Base-by-base conservation (phyloP, 1,140 invertebrate genomes). In the Stratiolaelaps scimitus region DNA sequence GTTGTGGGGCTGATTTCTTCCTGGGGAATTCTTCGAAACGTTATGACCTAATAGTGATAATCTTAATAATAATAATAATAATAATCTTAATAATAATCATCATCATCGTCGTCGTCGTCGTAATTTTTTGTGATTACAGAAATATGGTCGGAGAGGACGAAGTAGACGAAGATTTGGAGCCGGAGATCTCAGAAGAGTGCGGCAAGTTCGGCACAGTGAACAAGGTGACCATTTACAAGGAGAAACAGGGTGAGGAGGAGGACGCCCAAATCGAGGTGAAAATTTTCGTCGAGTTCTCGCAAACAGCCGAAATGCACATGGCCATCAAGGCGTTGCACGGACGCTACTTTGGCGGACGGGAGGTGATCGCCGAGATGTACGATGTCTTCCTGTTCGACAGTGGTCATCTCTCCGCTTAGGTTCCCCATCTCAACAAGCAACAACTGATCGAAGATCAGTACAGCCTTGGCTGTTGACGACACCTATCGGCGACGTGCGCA, bases 171-270 rank as follows among this genome's bases (percentile, higher is more conserved):
- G 86, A 85, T 67, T 78, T 99, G 64, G 90, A 98, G 76, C 89
- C 90, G 73, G 95, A 99, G 80, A 96, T 99, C 69, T 89, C 92
- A 71, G 93, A 97, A 70, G 95, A 98, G 77, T 98, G 92, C 76
- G 84, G 83, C 67, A 92, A 92, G 67, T 72, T 48, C 67, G 72
- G 93, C 53, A 78, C 78, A 56, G 92, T 96, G 17, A 85, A 88
- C 71, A 79, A 88, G 46, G 92, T 98, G n/a, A 92, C 97, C 69
- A 98, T 99, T 75, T 97, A 97, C 76, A 92, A 98, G 75, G 93
- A 98, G 78, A 85, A 85, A 71, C 92, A 96, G 76, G 87, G 85
- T 17, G 91, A 93, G 75, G 90, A 94, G 69, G 85, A 86, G 69
- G 83, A 85, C 70, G 83, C 90, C 76, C 85, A 87, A 5, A 88